Evolutionary conservation across 2,888 invertebrate genomes (phyloP), one percentile per base, ranked within the genome.

Genomic region (Choristoneura rosaceana): DNA sequence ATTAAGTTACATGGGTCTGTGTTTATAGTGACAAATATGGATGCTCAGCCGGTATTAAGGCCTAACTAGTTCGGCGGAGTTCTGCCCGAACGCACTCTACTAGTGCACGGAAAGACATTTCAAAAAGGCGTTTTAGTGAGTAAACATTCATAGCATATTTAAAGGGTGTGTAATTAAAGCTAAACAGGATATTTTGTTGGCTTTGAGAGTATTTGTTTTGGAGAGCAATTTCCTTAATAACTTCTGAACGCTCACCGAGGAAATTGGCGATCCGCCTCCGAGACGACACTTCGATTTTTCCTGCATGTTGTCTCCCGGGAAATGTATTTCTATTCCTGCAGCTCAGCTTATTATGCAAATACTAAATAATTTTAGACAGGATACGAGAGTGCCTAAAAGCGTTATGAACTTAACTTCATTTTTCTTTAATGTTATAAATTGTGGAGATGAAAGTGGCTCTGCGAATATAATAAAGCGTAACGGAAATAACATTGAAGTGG

Each of bases 221-320:
- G 77, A 81, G 79, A 81, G 81, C 84, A 86, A 88, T 88, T 87
- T 88, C 84, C 87, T 80, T 86, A 87, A 86, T 86, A 87, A 86
- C 85, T 84, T 84, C 81, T 77, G 75, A 81, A 83, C 83, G 81
- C 81, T 84, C 85, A 82, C 78, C 83, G 83, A 85, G 86, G 85
- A 89, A 89, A 89, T 87, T 86, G 85, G 84, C 79, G 84, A 85
- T 84, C 80, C 80, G 78, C 79, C 77, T 83, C 82, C 55, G 38
- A 59, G 80, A 85, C 82, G 81, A 84, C 82, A 86, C 82, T 86
- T 82, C 83, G 82, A 83, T 85, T 82, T 81, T 84, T 82, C 78
- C 78, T 78, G 82, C 82, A 82, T 83, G 81, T 79, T 80, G 79
- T 77, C 80, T 77, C 78, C 64, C 70, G 77, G 82, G 80, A 81